These are phyloP conservation scores for Megaceryle maxima DNA, from an alignment of 2,113 vertebrate genomes.

Conservation along the genomic window DNA sequence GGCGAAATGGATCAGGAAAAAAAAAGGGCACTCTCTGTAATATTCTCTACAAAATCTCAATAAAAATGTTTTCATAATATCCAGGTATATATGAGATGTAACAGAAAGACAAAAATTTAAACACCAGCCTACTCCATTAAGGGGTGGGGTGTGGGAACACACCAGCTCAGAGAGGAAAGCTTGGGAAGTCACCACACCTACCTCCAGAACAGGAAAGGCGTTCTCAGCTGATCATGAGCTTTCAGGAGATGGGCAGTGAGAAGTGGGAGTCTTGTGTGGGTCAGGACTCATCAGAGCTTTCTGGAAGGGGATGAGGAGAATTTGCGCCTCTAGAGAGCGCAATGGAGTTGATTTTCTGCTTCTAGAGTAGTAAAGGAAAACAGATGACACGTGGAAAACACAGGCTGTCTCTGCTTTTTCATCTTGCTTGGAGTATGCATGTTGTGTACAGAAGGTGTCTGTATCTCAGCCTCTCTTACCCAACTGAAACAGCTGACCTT, in stretches of 20 bases:
- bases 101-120: background rate
- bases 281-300: background rate
- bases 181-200: background rate
- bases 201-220: fast-evolving
- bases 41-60: background rate
- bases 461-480: background rate
- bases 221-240: background rate
- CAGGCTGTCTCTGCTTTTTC: background rate
- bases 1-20: background rate
- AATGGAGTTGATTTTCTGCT: background rate
- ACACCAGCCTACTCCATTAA: no score
- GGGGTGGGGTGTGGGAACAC: background rate
- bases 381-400: background rate
- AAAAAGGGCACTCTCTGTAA: background rate
- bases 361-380: background rate
- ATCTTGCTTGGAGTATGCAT: fast-evolving
- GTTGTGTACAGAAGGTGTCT: background rate
- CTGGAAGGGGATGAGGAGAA: background rate
- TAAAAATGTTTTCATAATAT: background rate
- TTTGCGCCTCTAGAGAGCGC: background rate
- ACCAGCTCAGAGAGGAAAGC: background rate
- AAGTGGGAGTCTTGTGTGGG: fast-evolving
- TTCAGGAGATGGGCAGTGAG: background rate
- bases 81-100: fast-evolving
- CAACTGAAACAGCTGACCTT: background rate